phyloP scores from a whole-genome alignment of 2,113 vertebrate genomes.

The Ameiurus melas region DNA sequence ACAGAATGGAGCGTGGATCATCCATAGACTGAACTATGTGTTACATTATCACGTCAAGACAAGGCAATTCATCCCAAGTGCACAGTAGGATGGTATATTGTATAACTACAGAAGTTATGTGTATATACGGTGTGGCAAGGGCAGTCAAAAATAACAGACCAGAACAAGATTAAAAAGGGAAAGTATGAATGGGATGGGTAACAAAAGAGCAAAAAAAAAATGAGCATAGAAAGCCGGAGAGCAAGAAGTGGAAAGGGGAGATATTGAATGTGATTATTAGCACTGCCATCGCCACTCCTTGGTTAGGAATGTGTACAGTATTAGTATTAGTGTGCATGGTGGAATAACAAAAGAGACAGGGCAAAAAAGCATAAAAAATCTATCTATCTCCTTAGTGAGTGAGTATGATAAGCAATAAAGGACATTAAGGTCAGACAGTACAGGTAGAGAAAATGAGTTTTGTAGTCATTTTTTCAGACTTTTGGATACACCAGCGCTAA shows the following conservation, averaged over 20 bases:
- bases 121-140: neutral
- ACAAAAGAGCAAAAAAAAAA: neutral
- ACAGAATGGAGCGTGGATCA: neutral
- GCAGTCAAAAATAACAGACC: neutral
- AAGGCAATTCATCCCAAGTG: neutral
- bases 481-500: too few species aligned
- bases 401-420: neutral
- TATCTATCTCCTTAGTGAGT: neutral
- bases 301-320: constrained; percentile 32
- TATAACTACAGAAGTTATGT: neutral
- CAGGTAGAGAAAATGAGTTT: neutral
- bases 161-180: neutral
- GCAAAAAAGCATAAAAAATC: neutral
- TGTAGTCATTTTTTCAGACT: neutral
- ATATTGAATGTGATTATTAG: constrained; percentile 42
- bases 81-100: neutral
- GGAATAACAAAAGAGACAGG: neutral
- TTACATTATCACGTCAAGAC: neutral
- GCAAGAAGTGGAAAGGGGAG: neutral
- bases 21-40: neutral
- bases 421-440: neutral
- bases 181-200: neutral
- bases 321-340: constrained; percentile 48
- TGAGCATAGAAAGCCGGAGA: neutral
- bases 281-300: neutral